phyloP scores from a whole-genome alignment of 1,140 invertebrate species.

The Rhynchophorus ferrugineus region DNA sequence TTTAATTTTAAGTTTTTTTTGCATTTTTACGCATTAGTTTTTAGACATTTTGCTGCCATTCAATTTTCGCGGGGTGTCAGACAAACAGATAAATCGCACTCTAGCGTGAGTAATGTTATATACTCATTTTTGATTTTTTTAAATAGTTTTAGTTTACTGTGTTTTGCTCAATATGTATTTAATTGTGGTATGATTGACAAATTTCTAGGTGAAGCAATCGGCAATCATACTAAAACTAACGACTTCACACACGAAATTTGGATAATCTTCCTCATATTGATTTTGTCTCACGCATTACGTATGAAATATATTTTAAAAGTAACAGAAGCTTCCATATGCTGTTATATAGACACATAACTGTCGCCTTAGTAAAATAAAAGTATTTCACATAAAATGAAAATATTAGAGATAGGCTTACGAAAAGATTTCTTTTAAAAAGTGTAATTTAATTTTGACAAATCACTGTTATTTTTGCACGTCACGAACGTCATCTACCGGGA shows the following conservation, averaged over 20 bases:
- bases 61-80: background rate
- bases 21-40: conserved; percentile 13
- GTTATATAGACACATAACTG: conserved; percentile 6
- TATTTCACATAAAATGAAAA: background rate
- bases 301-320: conserved; percentile 1
- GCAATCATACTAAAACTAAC: too few species aligned
- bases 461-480: conserved; percentile 13
- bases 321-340: conserved; percentile 14
- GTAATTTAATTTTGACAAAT: background rate
- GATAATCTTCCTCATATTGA: too few species aligned
- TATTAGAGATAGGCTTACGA: background rate
- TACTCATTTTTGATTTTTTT: background rate
- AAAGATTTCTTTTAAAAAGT: background rate
- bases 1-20: conserved; percentile 18
- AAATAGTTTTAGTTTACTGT: background rate
- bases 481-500: conserved; percentile 14
- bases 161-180: background rate
- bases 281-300: background rate
- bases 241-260: too few species aligned
- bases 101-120: background rate
- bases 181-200: background rate
- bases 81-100: background rate
- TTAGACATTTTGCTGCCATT: conserved; percentile 18
- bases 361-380: background rate
- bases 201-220: background rate